Conservation (phyloP, 1,140 invertebrate genomes). For the Lerema accius region DNA sequence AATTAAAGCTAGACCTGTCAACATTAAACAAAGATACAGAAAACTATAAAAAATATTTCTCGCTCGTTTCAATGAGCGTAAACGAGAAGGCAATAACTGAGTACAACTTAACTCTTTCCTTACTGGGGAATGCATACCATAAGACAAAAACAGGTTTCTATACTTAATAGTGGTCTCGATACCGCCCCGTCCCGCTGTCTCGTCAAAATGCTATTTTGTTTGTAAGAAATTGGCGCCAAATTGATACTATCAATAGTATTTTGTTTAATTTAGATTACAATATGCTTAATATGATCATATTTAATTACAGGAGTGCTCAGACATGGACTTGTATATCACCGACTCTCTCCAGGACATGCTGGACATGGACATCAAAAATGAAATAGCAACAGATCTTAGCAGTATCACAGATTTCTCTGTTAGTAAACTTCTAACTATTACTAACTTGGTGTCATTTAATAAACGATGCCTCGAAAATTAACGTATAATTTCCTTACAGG, state of each 20-base stretch:
- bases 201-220: slow-evolving; percentile 43
- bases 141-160: slow-evolving; percentile 72
- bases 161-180: slow-evolving; percentile 65
- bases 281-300: too few relatives aligned
- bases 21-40: slow-evolving; percentile 13
- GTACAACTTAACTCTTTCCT: slow-evolving; percentile 52
- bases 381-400: slow-evolving; percentile 89
- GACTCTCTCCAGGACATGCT: slow-evolving; percentile 90
- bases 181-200: slow-evolving; percentile 49
- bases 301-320: slow-evolving; percentile 81
- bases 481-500: slow-evolving; percentile 56
- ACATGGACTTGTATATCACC: slow-evolving; percentile 85
- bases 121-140: slow-evolving; percentile 68
- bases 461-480: neutral
- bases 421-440: slow-evolving; percentile 41
- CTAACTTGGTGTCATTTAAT: neutral
- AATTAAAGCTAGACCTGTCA: neutral
- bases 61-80: slow-evolving; percentile 48
- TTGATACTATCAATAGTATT: slow-evolving; percentile 4
- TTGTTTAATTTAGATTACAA: too few relatives aligned
- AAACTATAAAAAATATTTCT: slow-evolving; percentile 28
- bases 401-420: slow-evolving; percentile 85
- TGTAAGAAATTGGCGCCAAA: slow-evolving; percentile 53
- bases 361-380: slow-evolving; percentile 91
- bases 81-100: slow-evolving; percentile 54